Percentiles rank a stretch among this genome's conserved stretches.
phyloP scores from a whole-genome alignment of 2,888 invertebrate genomes.

The Agrotis clavis region DNA sequence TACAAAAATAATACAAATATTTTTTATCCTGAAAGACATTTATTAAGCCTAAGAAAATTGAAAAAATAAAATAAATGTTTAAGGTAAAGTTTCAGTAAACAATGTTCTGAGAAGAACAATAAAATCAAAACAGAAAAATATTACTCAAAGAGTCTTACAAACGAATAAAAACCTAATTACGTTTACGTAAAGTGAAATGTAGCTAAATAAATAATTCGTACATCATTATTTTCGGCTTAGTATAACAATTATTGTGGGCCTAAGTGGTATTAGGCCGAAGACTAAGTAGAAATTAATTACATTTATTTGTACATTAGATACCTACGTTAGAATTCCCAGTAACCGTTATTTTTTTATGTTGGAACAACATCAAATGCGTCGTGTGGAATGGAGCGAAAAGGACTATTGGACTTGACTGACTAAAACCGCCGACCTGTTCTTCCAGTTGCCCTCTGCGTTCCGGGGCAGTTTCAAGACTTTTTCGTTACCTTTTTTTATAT shows the following conservation, averaged over 20 bases:
- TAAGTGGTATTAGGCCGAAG: not conserved
- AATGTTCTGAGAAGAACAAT: conserved; percentile 20
- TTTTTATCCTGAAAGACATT: conserved; percentile 30
- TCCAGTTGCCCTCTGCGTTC: no score
- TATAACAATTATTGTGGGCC: conserved; percentile 6
- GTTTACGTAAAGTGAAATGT: conserved; percentile 21
- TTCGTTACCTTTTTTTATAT: not conserved
- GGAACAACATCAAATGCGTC: no score
- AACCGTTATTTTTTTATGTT: not conserved
- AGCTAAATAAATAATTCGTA: not conserved
- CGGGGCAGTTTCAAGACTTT: no score
- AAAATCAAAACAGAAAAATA: conserved; percentile 36
- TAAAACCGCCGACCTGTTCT: no score
- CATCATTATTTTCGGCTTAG: conserved; percentile 45
- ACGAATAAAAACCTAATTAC: conserved; percentile 25
- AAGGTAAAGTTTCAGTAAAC: conserved; percentile 34
- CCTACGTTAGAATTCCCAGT: not conserved
- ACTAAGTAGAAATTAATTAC: not conserved
- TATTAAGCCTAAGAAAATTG: conserved; percentile 42
- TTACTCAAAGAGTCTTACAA: conserved; percentile 5
- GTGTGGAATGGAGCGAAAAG: no score
- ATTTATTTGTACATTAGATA: not conserved
- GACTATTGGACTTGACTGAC: no score
- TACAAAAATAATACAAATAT: conserved; percentile 14
- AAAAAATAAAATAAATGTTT: conserved; percentile 36